A percentile compares a stretch with the other conserved stretches of the same genome.
These are phyloP conservation scores for Rotaria magnacalcarata DNA, from an alignment of 2,888 invertebrate genomes.

Conservation along the genomic window DNA sequence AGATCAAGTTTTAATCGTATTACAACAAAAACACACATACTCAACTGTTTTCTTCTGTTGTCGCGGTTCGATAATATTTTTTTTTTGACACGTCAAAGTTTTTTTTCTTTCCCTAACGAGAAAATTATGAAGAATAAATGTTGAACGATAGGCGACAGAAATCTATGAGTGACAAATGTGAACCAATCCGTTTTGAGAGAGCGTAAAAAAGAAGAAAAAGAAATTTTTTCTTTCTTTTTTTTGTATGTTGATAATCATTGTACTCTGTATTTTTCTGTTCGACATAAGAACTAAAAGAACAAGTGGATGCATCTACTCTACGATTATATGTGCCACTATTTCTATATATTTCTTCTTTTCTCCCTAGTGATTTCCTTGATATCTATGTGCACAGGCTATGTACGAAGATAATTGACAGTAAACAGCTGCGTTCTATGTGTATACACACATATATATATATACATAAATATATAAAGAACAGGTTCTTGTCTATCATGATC, in stretches of 20 bases:
- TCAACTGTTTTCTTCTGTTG: neutral
- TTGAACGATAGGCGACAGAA: constrained; percentile 26
- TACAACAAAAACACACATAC: neutral
- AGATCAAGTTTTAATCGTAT: constrained; percentile 12
- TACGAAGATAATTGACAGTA: constrained; percentile 30
- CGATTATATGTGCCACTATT: constrained; percentile 21
- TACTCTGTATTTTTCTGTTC: neutral
- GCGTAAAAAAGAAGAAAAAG: neutral
- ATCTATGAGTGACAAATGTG: constrained; percentile 1
- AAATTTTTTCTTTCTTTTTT: neutral
- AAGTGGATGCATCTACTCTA: neutral
- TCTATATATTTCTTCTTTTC: neutral
- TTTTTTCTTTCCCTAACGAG: neutral
- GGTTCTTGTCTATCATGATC: constrained; percentile 12
- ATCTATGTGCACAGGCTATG: constrained; percentile 22
- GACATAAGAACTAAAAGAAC: constrained; percentile 1
- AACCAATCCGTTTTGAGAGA: neutral
- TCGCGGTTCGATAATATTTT: neutral
- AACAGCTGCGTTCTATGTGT: constrained; percentile 27
- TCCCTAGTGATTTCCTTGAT: constrained; percentile 26
- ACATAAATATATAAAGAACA: neutral
- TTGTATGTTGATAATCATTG: neutral
- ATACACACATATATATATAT: neutral
- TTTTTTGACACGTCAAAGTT: constrained; percentile 8
- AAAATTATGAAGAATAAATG: neutral